Conservation (phyloP, 2,113 vertebrate genomes). For the Poeciliopsis retropinna region DNA sequence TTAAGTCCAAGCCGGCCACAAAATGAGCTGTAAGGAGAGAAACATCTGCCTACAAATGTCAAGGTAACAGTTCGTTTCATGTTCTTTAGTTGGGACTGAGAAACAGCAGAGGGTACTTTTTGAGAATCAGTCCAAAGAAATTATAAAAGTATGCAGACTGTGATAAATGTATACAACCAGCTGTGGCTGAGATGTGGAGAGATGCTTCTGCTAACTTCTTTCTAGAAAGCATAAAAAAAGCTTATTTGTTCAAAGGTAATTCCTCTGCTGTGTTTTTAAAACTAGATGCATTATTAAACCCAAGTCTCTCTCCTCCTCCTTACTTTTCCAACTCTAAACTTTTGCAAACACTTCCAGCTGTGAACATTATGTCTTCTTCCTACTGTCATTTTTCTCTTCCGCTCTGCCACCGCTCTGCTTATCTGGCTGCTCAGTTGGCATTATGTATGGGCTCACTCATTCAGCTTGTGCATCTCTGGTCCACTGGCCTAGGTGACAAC, state of each 20-base stretch:
- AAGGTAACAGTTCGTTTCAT: background rate
- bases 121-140: background rate
- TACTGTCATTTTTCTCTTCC: conserved; percentile 44
- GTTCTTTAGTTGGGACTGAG: background rate
- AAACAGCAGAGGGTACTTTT: background rate
- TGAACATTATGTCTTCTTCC: conserved; percentile 57
- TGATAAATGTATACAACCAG: background rate
- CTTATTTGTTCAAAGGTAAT: conserved; percentile 31
- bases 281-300: conserved; percentile 38
- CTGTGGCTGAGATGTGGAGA: background rate
- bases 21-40: background rate
- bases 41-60: background rate
- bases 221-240: conserved; percentile 5
- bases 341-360: conserved; percentile 40
- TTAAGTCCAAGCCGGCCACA: background rate
- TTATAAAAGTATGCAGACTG: background rate
- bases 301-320: conserved; percentile 25
- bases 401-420: conserved; percentile 38
- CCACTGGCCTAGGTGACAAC: conserved; percentile 61
- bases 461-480: conserved; percentile 55
- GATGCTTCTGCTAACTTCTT: background rate
- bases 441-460: conserved; percentile 41
- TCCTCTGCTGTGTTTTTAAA: conserved; percentile 25
- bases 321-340: conserved; percentile 33
- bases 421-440: conserved; percentile 50